phyloP scores from a whole-genome alignment of 2,888 invertebrate species.

The Mellilla xanthometata region DNA sequence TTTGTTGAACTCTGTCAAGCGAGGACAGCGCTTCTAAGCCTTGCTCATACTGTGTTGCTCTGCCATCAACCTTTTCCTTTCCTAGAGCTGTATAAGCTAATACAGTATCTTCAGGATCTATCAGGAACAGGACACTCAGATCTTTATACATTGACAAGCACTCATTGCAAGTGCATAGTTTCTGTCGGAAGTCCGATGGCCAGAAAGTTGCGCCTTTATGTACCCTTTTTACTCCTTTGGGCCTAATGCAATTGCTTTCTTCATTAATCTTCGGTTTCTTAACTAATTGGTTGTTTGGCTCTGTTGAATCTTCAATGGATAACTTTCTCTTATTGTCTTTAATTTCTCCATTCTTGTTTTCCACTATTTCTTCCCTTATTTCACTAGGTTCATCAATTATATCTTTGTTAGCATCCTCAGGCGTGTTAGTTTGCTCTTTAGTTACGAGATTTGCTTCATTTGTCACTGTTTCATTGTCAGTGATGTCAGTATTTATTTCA shows the following conservation, averaged over 20 bases:
- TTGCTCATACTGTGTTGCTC: conserved; percentile 86
- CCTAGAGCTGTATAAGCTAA: conserved; percentile 90
- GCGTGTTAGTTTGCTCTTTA: not conserved
- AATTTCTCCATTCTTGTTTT: conserved; percentile 12
- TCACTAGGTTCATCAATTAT: not conserved
- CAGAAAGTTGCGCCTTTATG: conserved; percentile 88
- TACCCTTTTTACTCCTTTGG: conserved; percentile 49
- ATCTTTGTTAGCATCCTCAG: not conserved
- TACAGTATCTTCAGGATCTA: conserved; percentile 92
- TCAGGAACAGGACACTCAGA: conserved; percentile 86
- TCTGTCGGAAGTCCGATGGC: conserved; percentile 88
- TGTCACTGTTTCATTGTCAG: not conserved
- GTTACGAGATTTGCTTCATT: not conserved
- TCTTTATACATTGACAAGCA: conserved; percentile 88
- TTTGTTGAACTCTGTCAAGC: conserved; percentile 90
- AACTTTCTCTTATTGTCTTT: conserved; percentile 58
- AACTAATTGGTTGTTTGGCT: conserved; percentile 34
- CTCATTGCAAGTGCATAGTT: conserved; percentile 87
- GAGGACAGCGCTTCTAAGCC: conserved; percentile 90
- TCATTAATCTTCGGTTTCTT: conserved; percentile 59
- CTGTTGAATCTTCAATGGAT: conserved; percentile 40
- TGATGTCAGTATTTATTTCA: not conserved
- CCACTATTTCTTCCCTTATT: not conserved
- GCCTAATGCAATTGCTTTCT: conserved; percentile 49
- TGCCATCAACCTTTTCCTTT: conserved; percentile 81